Base-by-base conservation (phyloP, 2,888 invertebrate genomes). In the Drosophila mayaguana region DNA sequence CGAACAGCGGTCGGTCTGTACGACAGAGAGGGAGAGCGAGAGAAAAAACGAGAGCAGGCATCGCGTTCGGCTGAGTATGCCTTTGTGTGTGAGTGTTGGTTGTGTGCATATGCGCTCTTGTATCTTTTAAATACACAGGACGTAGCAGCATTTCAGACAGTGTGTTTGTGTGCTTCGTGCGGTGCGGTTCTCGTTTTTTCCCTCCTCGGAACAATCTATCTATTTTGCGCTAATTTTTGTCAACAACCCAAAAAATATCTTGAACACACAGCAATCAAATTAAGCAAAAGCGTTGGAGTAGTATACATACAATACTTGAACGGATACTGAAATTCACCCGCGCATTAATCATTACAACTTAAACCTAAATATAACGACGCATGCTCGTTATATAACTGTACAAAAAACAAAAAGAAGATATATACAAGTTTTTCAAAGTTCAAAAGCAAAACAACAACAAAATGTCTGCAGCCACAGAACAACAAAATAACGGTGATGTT, bases 401-500 rank as follows among this genome's bases (percentile, higher is more conserved):
- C 72, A 80, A 75, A 76, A 54, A 53, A 32, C 8, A 28, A 28
- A 3, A 11, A 25, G 22, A 22, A 46, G 48, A 32, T 36, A 63
- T n/a, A 50, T 18, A 32, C n/a, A 54, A 60, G 57, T 34, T 45
- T 32, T 45, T 46, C 20, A 76, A 76, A 65, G 63, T 72, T 77
- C 55, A 71, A 81, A 77, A 74, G 59, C 63, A 77, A 68, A 77
- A 20, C 43, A 78, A 69, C 71, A 85, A 81, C 78, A 85, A 83
- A 87, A 96, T 96, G 96, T 96, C 96, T 95, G 94, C 96, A 93
- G 90, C 92, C 82, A 96, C 96, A 94, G 96, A 96, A 94, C 91
- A 91, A 91, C 90, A 91, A 77, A 96, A 95, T 93, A 96, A 95
- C 94, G 93, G 94, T 76, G 96, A 96, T 93, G 96, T 96, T 92